These are phyloP conservation scores for Dipodomys ordii DNA, from an alignment of 2,113 vertebrate genomes.

Conservation along the genomic window DNA sequence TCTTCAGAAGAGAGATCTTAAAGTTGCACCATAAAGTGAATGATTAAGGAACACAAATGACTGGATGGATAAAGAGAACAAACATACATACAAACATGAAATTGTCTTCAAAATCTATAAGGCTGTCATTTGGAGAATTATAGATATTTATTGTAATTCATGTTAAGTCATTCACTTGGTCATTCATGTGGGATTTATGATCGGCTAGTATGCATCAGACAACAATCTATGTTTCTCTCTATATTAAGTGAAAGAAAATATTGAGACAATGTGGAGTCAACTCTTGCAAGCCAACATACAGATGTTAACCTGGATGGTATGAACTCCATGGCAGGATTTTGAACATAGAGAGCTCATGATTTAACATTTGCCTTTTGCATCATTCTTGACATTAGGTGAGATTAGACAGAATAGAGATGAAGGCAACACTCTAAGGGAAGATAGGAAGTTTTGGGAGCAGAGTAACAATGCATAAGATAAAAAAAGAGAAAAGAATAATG, in stretches of 20 bases:
- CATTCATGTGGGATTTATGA: no score
- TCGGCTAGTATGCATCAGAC: no score
- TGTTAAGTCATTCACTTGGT: background rate
- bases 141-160: background rate
- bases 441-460: background rate
- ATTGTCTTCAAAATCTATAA: background rate
- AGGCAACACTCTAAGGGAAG: background rate
- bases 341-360: fast-evolving
- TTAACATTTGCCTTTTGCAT: background rate
- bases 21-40: background rate
- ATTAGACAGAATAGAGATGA: background rate
- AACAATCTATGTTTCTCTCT: background rate
- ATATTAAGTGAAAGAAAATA: background rate
- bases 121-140: background rate
- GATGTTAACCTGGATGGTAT: background rate
- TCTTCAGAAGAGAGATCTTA: background rate
- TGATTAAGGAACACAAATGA: background rate
- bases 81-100: background rate
- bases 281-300: background rate
- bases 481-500: background rate
- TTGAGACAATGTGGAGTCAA: background rate
- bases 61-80: background rate
- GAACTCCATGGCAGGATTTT: background rate
- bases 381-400: background rate
- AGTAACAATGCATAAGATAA: background rate